phyloP scores from a whole-genome alignment of 1,140 invertebrate genomes.

The Aradophagus sp. region DNA sequence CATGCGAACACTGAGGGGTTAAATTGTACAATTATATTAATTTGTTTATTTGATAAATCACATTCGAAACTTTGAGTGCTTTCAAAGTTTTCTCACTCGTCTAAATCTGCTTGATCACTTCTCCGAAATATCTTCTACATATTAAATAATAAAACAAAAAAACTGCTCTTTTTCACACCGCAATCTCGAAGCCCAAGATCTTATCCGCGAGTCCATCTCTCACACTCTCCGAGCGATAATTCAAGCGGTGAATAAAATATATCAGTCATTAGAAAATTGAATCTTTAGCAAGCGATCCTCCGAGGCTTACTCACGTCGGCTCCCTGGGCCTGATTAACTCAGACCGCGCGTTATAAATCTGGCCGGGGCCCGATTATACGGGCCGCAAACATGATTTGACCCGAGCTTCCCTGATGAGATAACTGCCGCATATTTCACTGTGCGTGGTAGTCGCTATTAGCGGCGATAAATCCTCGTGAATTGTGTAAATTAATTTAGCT shows the following conservation, averaged over 20 bases:
- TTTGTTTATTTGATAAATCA: no score
- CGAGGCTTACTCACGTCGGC: slow-evolving; percentile 4
- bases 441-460: slow-evolving; percentile 38
- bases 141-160: no score
- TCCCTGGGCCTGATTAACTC: slow-evolving; percentile 30
- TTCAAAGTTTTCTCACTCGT: no score
- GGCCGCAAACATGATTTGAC: slow-evolving; percentile 54
- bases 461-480: slow-evolving; percentile 38
- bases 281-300: slow-evolving; percentile 22
- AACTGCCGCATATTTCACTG: slow-evolving; percentile 48
- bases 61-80: no score
- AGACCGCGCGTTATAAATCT: slow-evolving; percentile 44
- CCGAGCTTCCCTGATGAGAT: slow-evolving; percentile 53
- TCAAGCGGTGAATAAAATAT: slow-evolving; percentile 19
- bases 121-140: no score
- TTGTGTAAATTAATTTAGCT: slow-evolving; percentile 49
- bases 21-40: no score
- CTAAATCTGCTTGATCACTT: no score
- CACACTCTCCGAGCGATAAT: not conserved
- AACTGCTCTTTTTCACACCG: no score
- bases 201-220: not conserved
- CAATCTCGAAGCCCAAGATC: no score
- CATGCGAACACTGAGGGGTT: no score
- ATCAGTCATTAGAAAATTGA: slow-evolving; percentile 40
- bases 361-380: slow-evolving; percentile 43